Percentiles rank a stretch among this genome's conserved stretches.
Evolutionary conservation across 2,888 invertebrate species (phyloP).

Genomic region (Agriopis marginaria): DNA sequence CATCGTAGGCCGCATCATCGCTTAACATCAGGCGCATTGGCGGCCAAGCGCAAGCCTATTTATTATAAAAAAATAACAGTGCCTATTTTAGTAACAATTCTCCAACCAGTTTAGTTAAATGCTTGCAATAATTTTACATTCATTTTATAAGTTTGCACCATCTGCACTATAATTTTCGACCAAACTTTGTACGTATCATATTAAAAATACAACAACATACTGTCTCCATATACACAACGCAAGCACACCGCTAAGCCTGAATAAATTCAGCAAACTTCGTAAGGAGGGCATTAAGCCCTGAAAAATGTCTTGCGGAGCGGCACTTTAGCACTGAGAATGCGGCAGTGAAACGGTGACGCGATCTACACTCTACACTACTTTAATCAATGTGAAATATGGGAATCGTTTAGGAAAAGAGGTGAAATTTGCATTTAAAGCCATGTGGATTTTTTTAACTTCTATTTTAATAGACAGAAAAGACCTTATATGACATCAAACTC

Average conservation of each 20-base stretch:
- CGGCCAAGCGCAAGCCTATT: too few species aligned
- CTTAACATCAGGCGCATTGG: too few species aligned
- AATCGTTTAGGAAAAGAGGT: conserved; percentile 6
- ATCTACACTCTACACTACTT: conserved; percentile 26
- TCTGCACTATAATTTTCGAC: too few species aligned
- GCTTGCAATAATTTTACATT: too few species aligned
- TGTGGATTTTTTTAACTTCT: not conserved
- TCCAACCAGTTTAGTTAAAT: not conserved
- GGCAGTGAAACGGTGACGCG: conserved; percentile 26
- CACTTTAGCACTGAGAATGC: conserved; percentile 29
- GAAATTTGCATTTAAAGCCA: conserved; percentile 8
- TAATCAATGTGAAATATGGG: conserved; percentile 35
- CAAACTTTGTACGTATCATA: too few species aligned
- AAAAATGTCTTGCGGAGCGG: conserved; percentile 46
- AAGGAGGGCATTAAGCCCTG: conserved; percentile 47
- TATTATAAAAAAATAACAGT: too few species aligned
- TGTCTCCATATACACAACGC: conserved; percentile 12
- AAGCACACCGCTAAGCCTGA: conserved; percentile 44
- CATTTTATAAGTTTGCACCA: too few species aligned
- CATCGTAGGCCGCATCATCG: too few species aligned
- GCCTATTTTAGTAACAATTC: not conserved
- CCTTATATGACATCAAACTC: too few species aligned
- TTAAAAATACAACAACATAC: conserved; percentile 8
- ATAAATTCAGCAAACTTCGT: conserved; percentile 50
- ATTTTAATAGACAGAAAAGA: too few species aligned